A percentile compares a stretch with the other conserved stretches of the same genome.
These are phyloP conservation scores for Palythoa grandis DNA, from an alignment of 92 coral and sea anemone genomes.

Conservation along the genomic window DNA sequence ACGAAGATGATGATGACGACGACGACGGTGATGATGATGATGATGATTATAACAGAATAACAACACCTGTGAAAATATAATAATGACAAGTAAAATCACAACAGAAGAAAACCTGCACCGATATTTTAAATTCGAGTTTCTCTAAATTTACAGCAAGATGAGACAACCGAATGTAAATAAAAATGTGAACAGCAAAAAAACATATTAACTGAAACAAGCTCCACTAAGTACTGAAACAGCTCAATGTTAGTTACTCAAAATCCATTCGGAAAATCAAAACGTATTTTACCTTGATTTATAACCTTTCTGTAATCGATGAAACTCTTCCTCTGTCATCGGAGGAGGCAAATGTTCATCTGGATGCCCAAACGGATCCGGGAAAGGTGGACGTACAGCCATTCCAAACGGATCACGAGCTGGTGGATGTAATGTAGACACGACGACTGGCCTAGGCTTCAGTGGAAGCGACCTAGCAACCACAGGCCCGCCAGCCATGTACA, in stretches of 20 bases:
- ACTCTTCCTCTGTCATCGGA: conserved; percentile 90
- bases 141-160: not conserved
- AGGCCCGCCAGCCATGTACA: conserved; percentile 27
- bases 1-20: not conserved
- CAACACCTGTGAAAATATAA: not conserved
- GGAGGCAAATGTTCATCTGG: conserved; percentile 51
- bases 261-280: not conserved
- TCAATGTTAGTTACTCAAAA: not conserved
- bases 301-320: conserved; percentile 69
- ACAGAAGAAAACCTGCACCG: too few species aligned
- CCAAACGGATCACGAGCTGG: conserved; percentile 33
- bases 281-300: conserved; percentile 46
- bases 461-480: conserved; percentile 25
- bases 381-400: conserved; percentile 23
- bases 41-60: too few species aligned
- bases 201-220: not conserved
- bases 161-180: too few species aligned
- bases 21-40: not conserved
- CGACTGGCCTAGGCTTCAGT: conserved; percentile 23
- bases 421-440: conserved; percentile 10
- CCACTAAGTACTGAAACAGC: not conserved
- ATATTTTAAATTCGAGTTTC: not conserved
- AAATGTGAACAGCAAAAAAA: too few species aligned
- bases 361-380: conserved; percentile 21
- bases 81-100: not conserved